Evolutionary conservation across 2,888 invertebrate species (phyloP), one percentile per base, ranked within the genome.

Genomic region (Iphiclides podalirius): DNA sequence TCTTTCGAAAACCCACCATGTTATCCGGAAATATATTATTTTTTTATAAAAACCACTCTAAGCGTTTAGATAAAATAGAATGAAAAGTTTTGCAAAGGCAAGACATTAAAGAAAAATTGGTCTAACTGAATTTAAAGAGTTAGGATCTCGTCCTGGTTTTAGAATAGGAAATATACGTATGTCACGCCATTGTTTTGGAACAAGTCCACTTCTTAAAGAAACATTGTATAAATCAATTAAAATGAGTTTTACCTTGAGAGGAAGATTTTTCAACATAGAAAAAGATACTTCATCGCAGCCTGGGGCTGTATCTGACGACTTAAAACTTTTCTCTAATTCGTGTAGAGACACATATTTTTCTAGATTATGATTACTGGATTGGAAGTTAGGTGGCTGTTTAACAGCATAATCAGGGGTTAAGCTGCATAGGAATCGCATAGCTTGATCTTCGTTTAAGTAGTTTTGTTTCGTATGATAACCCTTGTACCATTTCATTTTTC

Each of bases 31-130:
- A 54, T 6, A 37, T 12, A 4, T 1, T 14, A 9, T 51, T n/a
- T 26, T 47, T 52, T 40, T 59, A 55, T n/a, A 55, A 44, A 26
- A 40, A 52, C 56, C 59, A 61, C 33, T 58, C 56, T 36, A 58
- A 44, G n/a, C 54, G 42, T 34, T 53, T 56, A 15, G 44, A 46
- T 7, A 58, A 3, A 20, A 59, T 58, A 0, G 46, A 23, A 11
- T 59, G 57, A 38, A 61, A 55, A 31, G 53, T 53, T 42, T 58
- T 58, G 8, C 56, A 59, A 6, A 55, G 12, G 37, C 59, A 61
- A n/a, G 57, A 53, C n/a, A 53, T 47, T 2, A 50, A 16, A n/a
- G n/a, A 6, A 47, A 43, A 39, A 53, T 55, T 1, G 53, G 53
- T 26, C 52, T 31, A 28, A 50, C 6, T 17, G 26, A 8, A 12